Conservation (phyloP, 2,797 vertebrate species). For the Poeciliopsis turneri region DNA sequence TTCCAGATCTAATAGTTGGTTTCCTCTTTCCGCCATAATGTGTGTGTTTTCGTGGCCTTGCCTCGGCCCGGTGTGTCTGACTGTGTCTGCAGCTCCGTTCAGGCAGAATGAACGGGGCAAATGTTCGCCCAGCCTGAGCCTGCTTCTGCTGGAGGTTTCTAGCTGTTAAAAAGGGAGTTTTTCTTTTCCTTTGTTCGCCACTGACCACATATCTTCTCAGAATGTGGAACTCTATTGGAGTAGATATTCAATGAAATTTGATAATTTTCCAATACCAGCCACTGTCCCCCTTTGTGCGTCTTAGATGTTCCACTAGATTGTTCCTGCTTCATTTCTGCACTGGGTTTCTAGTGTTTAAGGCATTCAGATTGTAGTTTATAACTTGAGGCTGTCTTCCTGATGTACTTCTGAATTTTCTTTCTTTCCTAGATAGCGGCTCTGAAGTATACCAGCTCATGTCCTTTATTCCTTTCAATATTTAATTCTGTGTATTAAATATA, state of each 20-base stretch:
- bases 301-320: background rate
- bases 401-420: background rate
- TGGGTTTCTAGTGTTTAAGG: background rate
- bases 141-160: background rate
- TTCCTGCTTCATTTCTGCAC: background rate
- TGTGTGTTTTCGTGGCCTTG: background rate
- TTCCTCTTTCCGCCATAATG: constrained; percentile 19
- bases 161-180: too few species aligned
- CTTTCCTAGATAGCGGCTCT: background rate
- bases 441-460: background rate
- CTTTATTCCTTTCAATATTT: background rate
- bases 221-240: background rate
- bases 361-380: background rate
- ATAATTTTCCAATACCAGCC: background rate
- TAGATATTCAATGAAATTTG: background rate
- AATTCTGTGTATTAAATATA: background rate
- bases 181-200: background rate
- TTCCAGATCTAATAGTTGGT: constrained; percentile 31
- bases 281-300: background rate
- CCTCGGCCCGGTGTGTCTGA: background rate
- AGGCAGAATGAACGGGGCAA: background rate
- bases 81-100: background rate
- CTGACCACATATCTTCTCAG: background rate
- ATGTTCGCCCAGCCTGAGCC: background rate
- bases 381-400: background rate